phyloP scores from a whole-genome alignment of 2,888 invertebrate genomes.

The Agrilus biguttatus region DNA sequence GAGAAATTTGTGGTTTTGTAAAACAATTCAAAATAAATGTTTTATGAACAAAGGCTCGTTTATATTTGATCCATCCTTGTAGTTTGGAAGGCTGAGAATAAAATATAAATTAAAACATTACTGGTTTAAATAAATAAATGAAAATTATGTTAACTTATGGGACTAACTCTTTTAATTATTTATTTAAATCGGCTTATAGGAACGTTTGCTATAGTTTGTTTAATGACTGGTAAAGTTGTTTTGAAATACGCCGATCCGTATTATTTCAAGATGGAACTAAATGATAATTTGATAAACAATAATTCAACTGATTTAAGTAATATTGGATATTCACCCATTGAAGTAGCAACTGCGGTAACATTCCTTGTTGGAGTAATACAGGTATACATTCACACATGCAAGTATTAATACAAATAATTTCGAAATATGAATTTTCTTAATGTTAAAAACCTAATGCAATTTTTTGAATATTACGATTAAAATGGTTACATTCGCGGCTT shows the following conservation, averaged over 20 bases:
- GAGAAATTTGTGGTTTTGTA: too few species aligned
- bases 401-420: slow-evolving; percentile 3
- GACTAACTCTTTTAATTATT: slow-evolving; percentile 8
- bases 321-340: slow-evolving; percentile 32
- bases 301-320: neutral
- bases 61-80: too few species aligned
- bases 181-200: slow-evolving; percentile 27
- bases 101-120: too few species aligned
- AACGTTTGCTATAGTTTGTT: slow-evolving; percentile 74
- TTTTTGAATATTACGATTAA: too few species aligned
- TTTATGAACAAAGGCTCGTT: too few species aligned
- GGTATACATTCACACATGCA: slow-evolving; percentile 30
- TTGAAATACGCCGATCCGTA: slow-evolving; percentile 25
- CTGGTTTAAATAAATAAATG: too few species aligned
- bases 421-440: neutral
- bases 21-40: too few species aligned
- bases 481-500: too few species aligned
- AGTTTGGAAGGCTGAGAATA: too few species aligned
- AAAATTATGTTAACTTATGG: too few species aligned
- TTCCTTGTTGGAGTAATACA: slow-evolving; percentile 63
- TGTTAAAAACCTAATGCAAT: too few species aligned
- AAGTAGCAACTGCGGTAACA: slow-evolving; percentile 64
- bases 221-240: slow-evolving; percentile 81
- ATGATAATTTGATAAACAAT: slow-evolving; percentile 7
- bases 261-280: slow-evolving; percentile 12